Percentiles rank a stretch among this genome's conserved stretches.
Conservation (phyloP, 2,888 invertebrate species). For the Ectemnius cavifrons region DNA sequence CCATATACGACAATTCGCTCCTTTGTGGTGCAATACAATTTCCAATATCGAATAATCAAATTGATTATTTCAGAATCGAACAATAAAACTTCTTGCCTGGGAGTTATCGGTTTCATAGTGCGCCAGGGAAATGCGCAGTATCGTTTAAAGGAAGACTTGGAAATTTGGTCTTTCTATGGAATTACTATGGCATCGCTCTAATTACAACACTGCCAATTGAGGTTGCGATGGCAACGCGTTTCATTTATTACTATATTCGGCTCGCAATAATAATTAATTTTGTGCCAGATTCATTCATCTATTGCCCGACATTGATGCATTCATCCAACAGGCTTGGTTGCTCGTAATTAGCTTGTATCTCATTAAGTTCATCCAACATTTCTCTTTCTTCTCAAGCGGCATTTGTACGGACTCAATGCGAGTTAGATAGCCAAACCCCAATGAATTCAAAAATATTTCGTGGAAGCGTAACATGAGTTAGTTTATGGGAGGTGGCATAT, state of each 20-base stretch:
- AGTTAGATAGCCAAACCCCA: too few relatives aligned
- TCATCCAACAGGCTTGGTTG: not conserved
- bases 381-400: not conserved
- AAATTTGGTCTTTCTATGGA: not conserved
- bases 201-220: not conserved
- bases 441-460: too few relatives aligned
- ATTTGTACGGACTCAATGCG: too few relatives aligned
- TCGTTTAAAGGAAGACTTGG: not conserved
- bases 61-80: too few relatives aligned
- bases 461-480: too few relatives aligned
- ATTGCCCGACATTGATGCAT: constrained; percentile 2
- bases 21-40: not conserved
- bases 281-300: not conserved
- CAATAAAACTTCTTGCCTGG: too few relatives aligned
- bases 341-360: not conserved
- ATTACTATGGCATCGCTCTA: not conserved
- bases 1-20: not conserved
- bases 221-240: not conserved
- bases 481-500: too few relatives aligned
- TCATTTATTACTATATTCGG: not conserved
- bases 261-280: constrained; percentile 2
- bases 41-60: too few relatives aligned
- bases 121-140: not conserved
- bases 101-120: too few relatives aligned
- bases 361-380: not conserved